Conservation (phyloP, 2,113 vertebrate species). For the Capra hircus region DNA sequence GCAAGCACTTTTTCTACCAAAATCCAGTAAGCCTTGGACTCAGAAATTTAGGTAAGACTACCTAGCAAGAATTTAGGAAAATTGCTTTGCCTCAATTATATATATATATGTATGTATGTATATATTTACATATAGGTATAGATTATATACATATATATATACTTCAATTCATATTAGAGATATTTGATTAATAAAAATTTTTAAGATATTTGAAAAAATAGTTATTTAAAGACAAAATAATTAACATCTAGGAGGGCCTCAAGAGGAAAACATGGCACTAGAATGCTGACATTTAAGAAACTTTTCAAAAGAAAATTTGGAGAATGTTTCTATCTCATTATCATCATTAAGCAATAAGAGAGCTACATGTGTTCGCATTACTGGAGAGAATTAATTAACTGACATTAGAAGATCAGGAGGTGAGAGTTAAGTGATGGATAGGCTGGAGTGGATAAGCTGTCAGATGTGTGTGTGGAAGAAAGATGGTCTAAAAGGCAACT, state of each 20-base stretch:
- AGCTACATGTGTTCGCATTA: background rate
- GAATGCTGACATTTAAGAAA: background rate
- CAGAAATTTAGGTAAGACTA: background rate
- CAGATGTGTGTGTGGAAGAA: background rate
- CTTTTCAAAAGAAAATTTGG: background rate
- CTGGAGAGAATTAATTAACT: background rate
- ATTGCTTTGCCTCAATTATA: background rate
- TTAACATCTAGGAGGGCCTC: background rate
- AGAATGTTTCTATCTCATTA: background rate
- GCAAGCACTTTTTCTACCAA: background rate
- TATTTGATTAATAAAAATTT: background rate
- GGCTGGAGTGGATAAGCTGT: background rate
- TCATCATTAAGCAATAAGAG: background rate
- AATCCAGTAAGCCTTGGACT: background rate
- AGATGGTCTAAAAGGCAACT: background rate
- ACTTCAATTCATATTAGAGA: background rate
- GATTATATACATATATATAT: background rate
- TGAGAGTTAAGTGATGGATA: background rate
- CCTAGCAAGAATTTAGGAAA: background rate
- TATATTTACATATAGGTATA: background rate
- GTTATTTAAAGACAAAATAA: background rate
- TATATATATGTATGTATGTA: background rate
- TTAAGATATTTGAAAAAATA: background rate
- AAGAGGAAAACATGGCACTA: background rate
- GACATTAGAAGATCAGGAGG: background rate